phyloP scores from a whole-genome alignment of 2,797 vertebrate genomes.

The Selene dorsalis region DNA sequence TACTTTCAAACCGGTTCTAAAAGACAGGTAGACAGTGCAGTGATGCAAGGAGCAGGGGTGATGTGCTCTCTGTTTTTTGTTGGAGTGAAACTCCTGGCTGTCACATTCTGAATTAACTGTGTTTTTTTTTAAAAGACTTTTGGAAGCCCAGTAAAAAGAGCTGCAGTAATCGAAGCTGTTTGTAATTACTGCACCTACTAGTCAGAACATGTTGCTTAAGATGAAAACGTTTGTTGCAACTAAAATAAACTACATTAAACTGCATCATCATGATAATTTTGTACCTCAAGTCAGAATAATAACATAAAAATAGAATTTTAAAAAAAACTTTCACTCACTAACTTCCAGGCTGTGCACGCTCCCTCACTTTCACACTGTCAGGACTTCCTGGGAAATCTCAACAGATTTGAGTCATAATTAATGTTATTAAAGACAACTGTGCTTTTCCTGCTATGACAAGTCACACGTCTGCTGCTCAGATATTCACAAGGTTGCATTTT shows the following conservation, averaged over 20 bases:
- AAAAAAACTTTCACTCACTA: too few relatives aligned
- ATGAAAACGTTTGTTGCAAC: not conserved
- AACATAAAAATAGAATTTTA: too few relatives aligned
- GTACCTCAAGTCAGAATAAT: not conserved
- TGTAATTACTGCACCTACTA: not conserved
- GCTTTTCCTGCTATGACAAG: too few relatives aligned
- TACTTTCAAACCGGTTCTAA: not conserved
- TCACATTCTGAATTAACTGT: not conserved
- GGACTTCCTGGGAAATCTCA: not conserved
- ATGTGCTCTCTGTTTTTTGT: not conserved
- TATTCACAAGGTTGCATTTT: too few relatives aligned
- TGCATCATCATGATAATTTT: not conserved
- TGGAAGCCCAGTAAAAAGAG: not conserved
- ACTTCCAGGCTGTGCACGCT: too few relatives aligned
- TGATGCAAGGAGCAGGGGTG: not conserved
- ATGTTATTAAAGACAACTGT: not conserved
- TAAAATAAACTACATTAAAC: not conserved
- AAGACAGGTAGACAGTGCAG: not conserved
- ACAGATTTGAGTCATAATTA: not conserved
- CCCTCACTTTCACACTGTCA: too few relatives aligned
- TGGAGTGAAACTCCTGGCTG: not conserved
- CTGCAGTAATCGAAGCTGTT: not conserved
- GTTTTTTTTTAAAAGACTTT: not conserved
- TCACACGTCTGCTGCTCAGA: too few relatives aligned
- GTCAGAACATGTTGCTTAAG: not conserved